These are phyloP conservation scores for Synanthedon andrenaeformis DNA, from an alignment of 2,888 invertebrate species.

Conservation along the genomic window DNA sequence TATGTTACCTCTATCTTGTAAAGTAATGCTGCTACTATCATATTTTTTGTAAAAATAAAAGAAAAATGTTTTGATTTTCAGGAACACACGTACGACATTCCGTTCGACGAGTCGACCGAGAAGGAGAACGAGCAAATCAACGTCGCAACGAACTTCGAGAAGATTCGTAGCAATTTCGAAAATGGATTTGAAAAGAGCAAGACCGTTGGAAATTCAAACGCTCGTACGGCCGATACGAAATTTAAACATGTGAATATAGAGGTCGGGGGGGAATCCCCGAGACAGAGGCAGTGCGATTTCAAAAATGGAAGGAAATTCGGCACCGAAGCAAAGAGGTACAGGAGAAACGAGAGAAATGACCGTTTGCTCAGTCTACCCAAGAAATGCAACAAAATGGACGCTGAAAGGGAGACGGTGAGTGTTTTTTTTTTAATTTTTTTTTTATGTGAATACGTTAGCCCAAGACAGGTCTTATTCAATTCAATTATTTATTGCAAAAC, in stretches of 20 bases:
- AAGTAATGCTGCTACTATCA: too few species aligned
- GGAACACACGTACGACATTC: constrained; percentile 50
- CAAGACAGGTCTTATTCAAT: too few species aligned
- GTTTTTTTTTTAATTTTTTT: constrained; percentile 3
- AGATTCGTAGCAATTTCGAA: constrained; percentile 43
- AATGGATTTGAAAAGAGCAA: constrained; percentile 14
- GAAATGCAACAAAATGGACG: constrained; percentile 40
- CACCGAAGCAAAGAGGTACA: constrained; percentile 30
- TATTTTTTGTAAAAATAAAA: background rate
- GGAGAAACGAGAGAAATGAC: constrained; percentile 11
- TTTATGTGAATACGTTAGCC: too few species aligned
- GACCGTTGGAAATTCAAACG: background rate
- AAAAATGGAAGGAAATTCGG: constrained; percentile 22
- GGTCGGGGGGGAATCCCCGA: background rate
- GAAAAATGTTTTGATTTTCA: constrained; percentile 21
- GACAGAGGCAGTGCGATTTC: background rate
- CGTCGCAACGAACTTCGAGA: constrained; percentile 32
- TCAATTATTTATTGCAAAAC: too few species aligned
- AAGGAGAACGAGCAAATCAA: constrained; percentile 20
- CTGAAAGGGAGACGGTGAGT: constrained; percentile 61
- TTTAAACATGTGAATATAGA: constrained; percentile 1
- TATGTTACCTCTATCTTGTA: too few species aligned
- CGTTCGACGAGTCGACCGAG: constrained; percentile 27
- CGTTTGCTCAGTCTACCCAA: constrained; percentile 27
- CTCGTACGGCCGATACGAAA: background rate